These are phyloP conservation scores for Amphiprion clarkii DNA, from an alignment of 2,797 vertebrate genomes.

Conservation along the genomic window DNA sequence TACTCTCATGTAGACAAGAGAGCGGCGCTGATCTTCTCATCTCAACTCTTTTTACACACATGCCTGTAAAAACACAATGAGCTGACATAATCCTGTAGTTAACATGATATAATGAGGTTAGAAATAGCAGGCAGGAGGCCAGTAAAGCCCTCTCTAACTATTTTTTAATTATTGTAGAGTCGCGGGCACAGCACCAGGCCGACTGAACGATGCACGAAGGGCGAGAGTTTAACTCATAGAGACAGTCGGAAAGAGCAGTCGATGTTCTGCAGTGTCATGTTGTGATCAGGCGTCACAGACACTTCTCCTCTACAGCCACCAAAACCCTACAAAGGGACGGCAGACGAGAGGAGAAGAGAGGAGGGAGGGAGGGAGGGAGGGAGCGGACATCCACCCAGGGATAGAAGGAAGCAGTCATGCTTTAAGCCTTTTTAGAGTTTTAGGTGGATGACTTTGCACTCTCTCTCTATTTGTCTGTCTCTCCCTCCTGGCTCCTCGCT, in stretches of 20 bases:
- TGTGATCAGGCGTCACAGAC: constrained; percentile 66
- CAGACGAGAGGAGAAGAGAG: constrained; percentile 6
- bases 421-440: constrained; percentile 46
- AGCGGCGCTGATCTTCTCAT: constrained; percentile 10
- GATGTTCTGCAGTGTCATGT: constrained; percentile 60
- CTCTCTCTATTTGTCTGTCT: constrained; percentile 29
- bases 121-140: constrained; percentile 38
- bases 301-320: constrained; percentile 43
- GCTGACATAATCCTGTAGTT: constrained; percentile 43
- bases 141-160: constrained; percentile 27
- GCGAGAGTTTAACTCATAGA: constrained; percentile 53
- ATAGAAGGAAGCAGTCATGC: constrained; percentile 36
- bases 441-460: constrained; percentile 64
- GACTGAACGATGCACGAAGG: constrained; percentile 29
- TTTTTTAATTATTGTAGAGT: constrained; percentile 34
- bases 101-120: constrained; percentile 54
- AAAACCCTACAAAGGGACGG: constrained; percentile 47
- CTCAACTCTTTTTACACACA: constrained; percentile 8
- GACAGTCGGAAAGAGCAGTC: constrained; percentile 68
- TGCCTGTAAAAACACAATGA: constrained; percentile 25
- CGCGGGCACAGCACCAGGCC: background rate
- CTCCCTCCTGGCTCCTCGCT: constrained; percentile 34
- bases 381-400: constrained; percentile 51
- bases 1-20: background rate
- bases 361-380: constrained; percentile 9